Evolutionary conservation across 2,888 invertebrate genomes (phyloP), one percentile per base, ranked within the genome.

Genomic region (Eulithis testata): DNA sequence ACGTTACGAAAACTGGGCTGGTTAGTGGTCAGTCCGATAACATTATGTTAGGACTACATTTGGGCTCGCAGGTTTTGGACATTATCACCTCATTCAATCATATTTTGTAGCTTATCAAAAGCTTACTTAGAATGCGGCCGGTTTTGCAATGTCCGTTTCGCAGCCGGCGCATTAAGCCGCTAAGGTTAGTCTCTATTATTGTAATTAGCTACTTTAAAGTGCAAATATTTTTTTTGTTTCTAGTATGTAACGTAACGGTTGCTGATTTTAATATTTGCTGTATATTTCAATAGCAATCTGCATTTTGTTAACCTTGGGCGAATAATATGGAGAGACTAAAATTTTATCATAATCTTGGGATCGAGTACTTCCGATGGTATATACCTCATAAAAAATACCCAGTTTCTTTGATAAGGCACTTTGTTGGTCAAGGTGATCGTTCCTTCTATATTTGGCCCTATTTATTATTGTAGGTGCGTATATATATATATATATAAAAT

Each of bases 1-100:
- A 47, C 63, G 71, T 85, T 88, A 85, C 87, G 81, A 84, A 85
- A 88, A 80, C 75, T 72, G 72, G 70, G 78, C 78, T 78, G 82
- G 73, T 71, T 43, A 8, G 52, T 49, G 57, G 57, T 49, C 78
- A 71, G 76, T 78, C 80, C 81, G 84, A 70, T 73, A 74, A 67
- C 68, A 66, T 66, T 69, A 78, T 79, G 76, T 73, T 57, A 21
- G 53, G 73, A 77, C 76, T 71, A 79, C 68, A 75, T 74, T 67
- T 72, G 53, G 60, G 52, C 51, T 50, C 55, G 51, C 60, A 50
- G 73, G 66, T 77, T 80, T 83, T 79, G 71, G 75, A 72, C 67
- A 77, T 76, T 74, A 74, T 74, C 70, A 57, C 61, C 61, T 53
- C 61, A 45, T 68, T 72, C 64, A 56, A 73, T 76, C 73, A 70